Conservation (phyloP, 1,140 invertebrate genomes). For the Solenopsis invicta region DNA sequence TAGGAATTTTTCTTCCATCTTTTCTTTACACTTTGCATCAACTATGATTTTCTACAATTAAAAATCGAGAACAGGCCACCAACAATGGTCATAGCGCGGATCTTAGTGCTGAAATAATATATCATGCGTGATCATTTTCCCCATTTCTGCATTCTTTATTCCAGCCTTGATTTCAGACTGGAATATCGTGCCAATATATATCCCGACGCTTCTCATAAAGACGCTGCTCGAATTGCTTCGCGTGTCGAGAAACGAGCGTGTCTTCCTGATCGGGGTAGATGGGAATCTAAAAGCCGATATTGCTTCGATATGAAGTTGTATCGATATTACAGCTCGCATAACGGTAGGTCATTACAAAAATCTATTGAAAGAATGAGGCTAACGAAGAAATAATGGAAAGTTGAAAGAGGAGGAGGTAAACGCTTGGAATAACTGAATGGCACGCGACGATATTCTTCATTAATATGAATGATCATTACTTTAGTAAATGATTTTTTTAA, state of each 20-base stretch:
- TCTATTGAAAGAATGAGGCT: constrained; percentile 17
- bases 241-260: constrained; percentile 54
- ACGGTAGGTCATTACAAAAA: constrained; percentile 54
- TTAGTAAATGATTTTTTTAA: background rate
- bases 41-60: background rate
- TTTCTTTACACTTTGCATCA: background rate
- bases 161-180: constrained; percentile 8
- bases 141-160: constrained; percentile 14
- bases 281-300: constrained; percentile 49
- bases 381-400: constrained; percentile 50
- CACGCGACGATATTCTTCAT: background rate
- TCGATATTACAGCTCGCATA: constrained; percentile 52
- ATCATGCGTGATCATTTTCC: background rate
- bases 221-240: constrained; percentile 43
- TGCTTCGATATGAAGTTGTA: constrained; percentile 59
- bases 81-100: too few relatives aligned
- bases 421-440: background rate
- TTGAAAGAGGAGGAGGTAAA: background rate
- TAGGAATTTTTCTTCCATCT: background rate
- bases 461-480: background rate
- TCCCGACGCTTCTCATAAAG: constrained; percentile 41
- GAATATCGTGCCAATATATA: constrained; percentile 36
- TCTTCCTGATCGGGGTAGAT: constrained; percentile 7
- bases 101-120: too few relatives aligned
- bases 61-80: too few relatives aligned